These are phyloP conservation scores for Oncopeltus fasciatus DNA, from an alignment of 1,140 invertebrate species.

Conservation along the genomic window DNA sequence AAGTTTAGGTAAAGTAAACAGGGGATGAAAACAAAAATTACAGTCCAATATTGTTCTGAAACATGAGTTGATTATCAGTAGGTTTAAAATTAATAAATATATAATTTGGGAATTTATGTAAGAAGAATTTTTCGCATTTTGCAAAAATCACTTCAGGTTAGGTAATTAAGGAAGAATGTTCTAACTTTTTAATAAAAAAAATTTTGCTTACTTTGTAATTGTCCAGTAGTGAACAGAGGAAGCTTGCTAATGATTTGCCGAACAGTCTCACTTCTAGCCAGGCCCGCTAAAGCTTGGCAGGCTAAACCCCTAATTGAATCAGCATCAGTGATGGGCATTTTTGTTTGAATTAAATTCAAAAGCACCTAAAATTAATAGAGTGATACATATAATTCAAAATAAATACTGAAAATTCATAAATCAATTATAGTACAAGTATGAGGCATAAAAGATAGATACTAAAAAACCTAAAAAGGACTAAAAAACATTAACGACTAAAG, in stretches of 20 bases:
- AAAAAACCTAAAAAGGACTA: no score
- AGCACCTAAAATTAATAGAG: slow-evolving; percentile 36
- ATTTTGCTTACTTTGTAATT: slow-evolving; percentile 59
- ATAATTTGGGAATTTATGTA: no score
- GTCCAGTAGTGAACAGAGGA: slow-evolving; percentile 83
- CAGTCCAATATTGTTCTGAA: no score
- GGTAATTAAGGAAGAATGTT: no score
- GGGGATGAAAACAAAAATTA: no score
- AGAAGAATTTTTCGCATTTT: no score
- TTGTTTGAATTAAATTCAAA: slow-evolving; percentile 70
- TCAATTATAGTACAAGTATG: background rate
- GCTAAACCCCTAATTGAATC: slow-evolving; percentile 84
- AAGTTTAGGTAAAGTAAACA: no score
- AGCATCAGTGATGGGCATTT: slow-evolving; percentile 90
- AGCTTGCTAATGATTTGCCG: slow-evolving; percentile 91
- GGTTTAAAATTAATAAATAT: no score
- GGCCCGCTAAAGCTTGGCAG: slow-evolving; percentile 77
- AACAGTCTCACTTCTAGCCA: slow-evolving; percentile 81
- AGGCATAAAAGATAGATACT: background rate
- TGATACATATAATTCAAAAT: background rate
- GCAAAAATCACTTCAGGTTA: no score
- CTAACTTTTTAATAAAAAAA: background rate
- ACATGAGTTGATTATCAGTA: no score
- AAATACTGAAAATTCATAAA: background rate
- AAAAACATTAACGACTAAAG: no score